Base-by-base conservation (phyloP, 1,140 invertebrate species). In the Aphidius gifuensis region DNA sequence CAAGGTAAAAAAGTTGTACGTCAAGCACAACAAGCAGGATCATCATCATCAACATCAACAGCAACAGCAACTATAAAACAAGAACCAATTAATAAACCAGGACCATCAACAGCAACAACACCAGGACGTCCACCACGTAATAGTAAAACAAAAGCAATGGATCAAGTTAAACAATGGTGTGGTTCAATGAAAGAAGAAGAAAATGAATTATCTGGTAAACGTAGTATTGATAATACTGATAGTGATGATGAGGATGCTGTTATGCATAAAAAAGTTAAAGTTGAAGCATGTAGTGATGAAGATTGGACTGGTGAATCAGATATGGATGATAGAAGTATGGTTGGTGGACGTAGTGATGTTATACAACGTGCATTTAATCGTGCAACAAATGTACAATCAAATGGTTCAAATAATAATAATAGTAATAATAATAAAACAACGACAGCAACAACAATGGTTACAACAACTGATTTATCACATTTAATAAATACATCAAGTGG, bases 81-180 rank as follows among this genome's bases (percentile, higher is more conserved):
- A 6, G 67, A 75, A 54, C 71, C 70, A 51, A 68, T 70, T 21
- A 65, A 59, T 23, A 80, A 79, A 67, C 74, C 80, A 44, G 80
- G 80, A 59, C 79, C 80, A 21, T 81, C 78, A 61, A 73, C 74
- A 39, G 75, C 74, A 6, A 32, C 23, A 63, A 77, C 80, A 71
- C 73, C 67, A 8, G 76, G 73, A 9, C 85, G 91, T 11, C 86
- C 90, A 5, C 86, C 88, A 69, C 83, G 91, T 5, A 89, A 87
- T 8, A 92, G 90, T 68, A 92, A 92, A 78, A 88, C 87, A 46
- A 90, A 90, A 68, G 91, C 90, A 1, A 83, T 92, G 78, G 88
- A 90, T 78, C 88, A 91, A 75, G 90, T 92, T n/a, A 92, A 92
- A 71, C 86, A 88, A 63, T 92, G 91, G 91, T 89, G 87, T 73